Evolutionary conservation across 1,140 invertebrate genomes (phyloP).

Genomic region (Ridgeia piscesae): DNA sequence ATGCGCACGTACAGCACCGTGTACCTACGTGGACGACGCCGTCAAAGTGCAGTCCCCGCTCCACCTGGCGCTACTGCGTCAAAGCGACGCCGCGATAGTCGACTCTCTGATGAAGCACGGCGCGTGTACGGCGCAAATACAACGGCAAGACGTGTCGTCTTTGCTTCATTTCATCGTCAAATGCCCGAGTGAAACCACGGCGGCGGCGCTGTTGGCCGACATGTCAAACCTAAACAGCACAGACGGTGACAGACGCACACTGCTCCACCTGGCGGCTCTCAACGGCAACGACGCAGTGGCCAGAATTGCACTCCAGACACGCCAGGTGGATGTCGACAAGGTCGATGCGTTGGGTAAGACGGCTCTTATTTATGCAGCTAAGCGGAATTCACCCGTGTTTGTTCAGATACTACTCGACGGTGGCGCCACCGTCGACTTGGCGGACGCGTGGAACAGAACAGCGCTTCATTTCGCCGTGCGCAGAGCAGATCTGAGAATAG

Average conservation of each 20-base stretch:
- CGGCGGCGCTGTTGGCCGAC: neutral
- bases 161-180: conserved; percentile 5
- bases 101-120: neutral
- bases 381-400: neutral
- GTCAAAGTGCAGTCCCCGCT: neutral
- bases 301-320: neutral
- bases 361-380: neutral
- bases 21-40: neutral
- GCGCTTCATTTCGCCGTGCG: neutral
- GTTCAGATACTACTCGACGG: neutral
- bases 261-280: neutral
- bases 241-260: neutral
- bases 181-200: neutral
- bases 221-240: neutral
- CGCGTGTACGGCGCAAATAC: neutral
- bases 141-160: neutral
- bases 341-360: neutral
- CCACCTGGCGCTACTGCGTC: neutral
- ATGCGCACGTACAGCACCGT: neutral
- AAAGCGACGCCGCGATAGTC: neutral
- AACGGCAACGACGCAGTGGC: neutral
- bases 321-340: neutral
- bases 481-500: neutral
- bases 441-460: neutral
- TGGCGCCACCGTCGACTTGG: neutral